phyloP scores from a whole-genome alignment of 2,113 vertebrate genomes.

The Empidonax alnorum region DNA sequence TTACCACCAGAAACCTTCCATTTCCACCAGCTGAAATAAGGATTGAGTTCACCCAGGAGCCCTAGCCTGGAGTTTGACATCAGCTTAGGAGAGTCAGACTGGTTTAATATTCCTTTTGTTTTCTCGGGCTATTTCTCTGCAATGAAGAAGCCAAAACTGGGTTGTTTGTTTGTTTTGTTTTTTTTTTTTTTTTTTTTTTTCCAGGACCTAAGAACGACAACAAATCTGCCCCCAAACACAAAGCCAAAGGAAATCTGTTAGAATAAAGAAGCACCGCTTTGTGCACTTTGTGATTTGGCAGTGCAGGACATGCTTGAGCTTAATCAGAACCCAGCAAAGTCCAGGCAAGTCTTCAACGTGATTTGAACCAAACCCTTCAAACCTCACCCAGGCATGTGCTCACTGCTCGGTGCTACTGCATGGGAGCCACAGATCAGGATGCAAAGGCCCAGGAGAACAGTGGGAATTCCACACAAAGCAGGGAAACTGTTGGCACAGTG shows the following conservation, averaged over 20 bases:
- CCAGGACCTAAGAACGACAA: background rate
- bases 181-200: background rate
- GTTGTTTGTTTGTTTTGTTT: no score
- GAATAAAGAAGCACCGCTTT: background rate
- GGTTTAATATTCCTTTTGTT: background rate
- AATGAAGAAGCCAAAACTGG: background rate
- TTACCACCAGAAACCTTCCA: background rate
- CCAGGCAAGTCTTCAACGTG: background rate
- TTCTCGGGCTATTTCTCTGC: background rate
- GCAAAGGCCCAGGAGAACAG: background rate
- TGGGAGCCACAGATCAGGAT: background rate
- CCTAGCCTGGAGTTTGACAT: background rate
- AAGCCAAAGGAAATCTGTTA: background rate
- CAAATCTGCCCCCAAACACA: background rate
- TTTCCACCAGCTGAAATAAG: background rate
- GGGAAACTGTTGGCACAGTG: background rate
- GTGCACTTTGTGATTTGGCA: background rate
- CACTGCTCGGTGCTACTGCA: background rate
- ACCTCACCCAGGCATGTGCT: background rate
- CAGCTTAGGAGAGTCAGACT: background rate
- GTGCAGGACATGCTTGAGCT: background rate
- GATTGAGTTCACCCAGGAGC: background rate
- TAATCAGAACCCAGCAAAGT: background rate
- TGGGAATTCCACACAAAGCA: conserved; percentile 39
- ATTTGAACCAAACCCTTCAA: background rate